Percentiles rank a stretch among this genome's conserved stretches.
phyloP scores from a whole-genome alignment of 2,113 vertebrate genomes.

The Carettochelys insculpta region DNA sequence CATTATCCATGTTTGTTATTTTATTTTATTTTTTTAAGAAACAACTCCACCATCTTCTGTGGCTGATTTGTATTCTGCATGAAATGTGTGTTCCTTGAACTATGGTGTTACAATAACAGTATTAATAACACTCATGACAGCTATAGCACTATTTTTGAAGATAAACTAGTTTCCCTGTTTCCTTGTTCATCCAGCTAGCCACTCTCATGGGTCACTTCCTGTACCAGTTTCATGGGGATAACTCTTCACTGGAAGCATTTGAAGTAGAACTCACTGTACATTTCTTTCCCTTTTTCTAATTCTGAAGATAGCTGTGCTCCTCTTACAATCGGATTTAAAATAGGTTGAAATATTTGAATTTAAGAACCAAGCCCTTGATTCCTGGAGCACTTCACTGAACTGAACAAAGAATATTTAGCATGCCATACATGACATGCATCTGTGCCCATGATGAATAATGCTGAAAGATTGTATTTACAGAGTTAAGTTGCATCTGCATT shows the following conservation, averaged over 20 bases:
- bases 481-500: neutral
- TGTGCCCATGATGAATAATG: neutral
- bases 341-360: neutral
- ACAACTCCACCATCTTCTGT: slow-evolving; percentile 29
- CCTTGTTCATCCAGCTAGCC: neutral
- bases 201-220: neutral
- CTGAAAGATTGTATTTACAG: neutral
- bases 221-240: neutral
- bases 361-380: neutral
- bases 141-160: neutral
- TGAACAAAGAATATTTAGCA: neutral
- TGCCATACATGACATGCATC: neutral
- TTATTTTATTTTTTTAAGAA: slow-evolving; percentile 47
- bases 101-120: slow-evolving; percentile 34
- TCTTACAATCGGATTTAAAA: neutral
- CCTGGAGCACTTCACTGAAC: neutral
- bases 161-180: slow-evolving; percentile 17
- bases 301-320: neutral
- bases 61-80: slow-evolving; percentile 30
- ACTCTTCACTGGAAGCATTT: neutral
- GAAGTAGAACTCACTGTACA: neutral
- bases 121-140: slow-evolving; percentile 40
- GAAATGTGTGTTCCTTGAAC: neutral
- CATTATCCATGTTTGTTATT: too few relatives aligned
- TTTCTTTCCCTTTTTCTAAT: neutral